phyloP scores from a whole-genome alignment of 2,888 invertebrate species.

The Callimorpha dominula region DNA sequence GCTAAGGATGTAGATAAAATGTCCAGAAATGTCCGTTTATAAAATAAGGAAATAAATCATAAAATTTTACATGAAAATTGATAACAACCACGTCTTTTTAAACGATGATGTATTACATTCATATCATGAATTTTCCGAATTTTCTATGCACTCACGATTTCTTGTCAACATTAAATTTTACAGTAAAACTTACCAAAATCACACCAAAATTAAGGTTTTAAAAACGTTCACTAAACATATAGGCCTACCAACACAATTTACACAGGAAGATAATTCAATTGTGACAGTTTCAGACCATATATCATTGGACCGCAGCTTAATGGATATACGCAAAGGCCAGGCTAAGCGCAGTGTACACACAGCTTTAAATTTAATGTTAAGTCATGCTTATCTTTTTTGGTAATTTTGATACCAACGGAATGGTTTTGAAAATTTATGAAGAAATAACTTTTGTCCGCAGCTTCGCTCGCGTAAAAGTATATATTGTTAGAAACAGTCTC shows the following conservation, averaged over 20 bases:
- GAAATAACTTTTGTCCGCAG: background rate
- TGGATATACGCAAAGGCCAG: conserved; percentile 58
- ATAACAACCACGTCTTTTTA: too few species aligned
- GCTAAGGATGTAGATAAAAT: too few species aligned
- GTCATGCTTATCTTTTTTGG: conserved; percentile 40
- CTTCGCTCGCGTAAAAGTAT: too few species aligned
- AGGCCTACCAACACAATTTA: conserved; percentile 49
- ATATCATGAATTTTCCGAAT: too few species aligned
- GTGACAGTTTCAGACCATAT: conserved; percentile 64
- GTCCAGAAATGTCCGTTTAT: too few species aligned
- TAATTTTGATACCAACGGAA: conserved; percentile 3
- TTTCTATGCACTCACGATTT: too few species aligned
- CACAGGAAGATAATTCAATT: conserved; percentile 65
- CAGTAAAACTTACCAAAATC: background rate
- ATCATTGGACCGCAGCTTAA: conserved; percentile 64
- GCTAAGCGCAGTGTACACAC: conserved; percentile 32
- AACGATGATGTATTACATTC: too few species aligned
- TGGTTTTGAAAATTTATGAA: conserved; percentile 1
- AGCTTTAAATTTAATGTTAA: conserved; percentile 46
- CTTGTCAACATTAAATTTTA: too few species aligned
- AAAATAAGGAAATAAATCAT: too few species aligned
- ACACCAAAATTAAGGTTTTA: conserved; percentile 18
- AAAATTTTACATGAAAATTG: too few species aligned
- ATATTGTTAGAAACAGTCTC: too few species aligned
- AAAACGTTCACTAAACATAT: conserved; percentile 35